Conservation (phyloP, 2,797 vertebrate species). For the Tragelaphus oryx region DNA sequence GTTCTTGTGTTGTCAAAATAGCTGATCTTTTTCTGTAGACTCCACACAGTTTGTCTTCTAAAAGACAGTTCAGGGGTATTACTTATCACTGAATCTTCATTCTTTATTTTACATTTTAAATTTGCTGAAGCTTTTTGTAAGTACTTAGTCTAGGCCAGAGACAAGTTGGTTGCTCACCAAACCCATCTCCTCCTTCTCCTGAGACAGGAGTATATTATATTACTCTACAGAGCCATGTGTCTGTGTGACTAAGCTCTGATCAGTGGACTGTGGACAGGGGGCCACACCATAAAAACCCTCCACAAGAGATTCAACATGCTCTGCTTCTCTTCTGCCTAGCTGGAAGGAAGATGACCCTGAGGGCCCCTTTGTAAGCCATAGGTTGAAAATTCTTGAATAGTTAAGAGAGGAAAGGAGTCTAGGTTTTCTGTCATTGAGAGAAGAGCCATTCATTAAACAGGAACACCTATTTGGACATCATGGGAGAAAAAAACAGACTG, state of each 20-base stretch:
- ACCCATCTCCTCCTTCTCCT: neutral
- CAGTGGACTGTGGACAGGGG: neutral
- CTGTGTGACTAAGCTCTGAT: neutral
- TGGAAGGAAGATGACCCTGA: neutral
- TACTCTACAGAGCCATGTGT: neutral
- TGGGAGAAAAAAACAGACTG: neutral
- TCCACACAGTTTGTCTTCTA: neutral
- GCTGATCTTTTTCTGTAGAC: neutral
- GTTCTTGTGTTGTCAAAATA: neutral
- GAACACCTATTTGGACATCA: neutral
- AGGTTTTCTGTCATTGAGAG: neutral
- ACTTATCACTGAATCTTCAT: neutral
- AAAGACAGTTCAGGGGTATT: neutral
- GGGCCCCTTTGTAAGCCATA: neutral
- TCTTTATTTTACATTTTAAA: neutral
- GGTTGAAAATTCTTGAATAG: neutral
- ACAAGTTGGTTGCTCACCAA: neutral
- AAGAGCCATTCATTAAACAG: neutral
- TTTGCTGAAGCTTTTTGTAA: neutral
- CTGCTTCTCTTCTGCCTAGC: neutral
- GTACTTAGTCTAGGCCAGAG: neutral
- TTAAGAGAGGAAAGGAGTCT: neutral
- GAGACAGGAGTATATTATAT: neutral
- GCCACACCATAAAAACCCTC: neutral
- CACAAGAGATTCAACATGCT: neutral